Base-by-base conservation (phyloP, 2,888 invertebrate genomes). In the Rotaria macrura region DNA sequence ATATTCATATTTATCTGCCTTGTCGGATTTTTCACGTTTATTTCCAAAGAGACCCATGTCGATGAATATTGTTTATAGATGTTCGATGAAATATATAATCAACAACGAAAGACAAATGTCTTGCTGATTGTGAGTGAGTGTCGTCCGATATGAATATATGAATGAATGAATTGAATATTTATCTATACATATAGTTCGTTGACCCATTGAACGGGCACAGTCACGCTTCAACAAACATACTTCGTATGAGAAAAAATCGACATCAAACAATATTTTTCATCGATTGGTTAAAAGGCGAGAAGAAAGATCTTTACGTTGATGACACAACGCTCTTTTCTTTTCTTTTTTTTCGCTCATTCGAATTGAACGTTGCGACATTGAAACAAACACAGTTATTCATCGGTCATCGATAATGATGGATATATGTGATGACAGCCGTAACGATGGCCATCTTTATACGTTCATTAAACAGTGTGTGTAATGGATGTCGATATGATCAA, bases 21-120 rank as follows among this genome's bases (percentile, higher is more conserved):
- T 79, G 43, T 79, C 79, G n/a, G 25, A 43, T 79, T 79, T 79
- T 43, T 79, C 79, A n/a, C 79, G 79, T 79, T 79, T 79, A 12
- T 79, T 79, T 43, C 79, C 79, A n/a, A 79, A 79, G 40, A 79
- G 43, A 43, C 79, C 79, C 79, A 79, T 79, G 79, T 43, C 40
- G 74, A 40, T 43, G 74, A 23, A 40, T 40, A 79, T 25, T 65
- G 14, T 29, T n/a, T 17, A 25, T 23, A 49, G 14, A 49, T 79
- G 43, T 34, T 23, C 43, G 79, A 43, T 79, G 79, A 79, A 43
- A n/a, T 9, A 43, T 25, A 79, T 29, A 9, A 43, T 79, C 5
- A 79, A 79, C 9, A 79, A 79, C 2, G 34, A 14, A 52, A 52
- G 49, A 9, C 20, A 23, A 23, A 34, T 34, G 65, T 65, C 34